phyloP scores from a whole-genome alignment of 2,888 invertebrate species.

The Tanypteryx hageni region DNA sequence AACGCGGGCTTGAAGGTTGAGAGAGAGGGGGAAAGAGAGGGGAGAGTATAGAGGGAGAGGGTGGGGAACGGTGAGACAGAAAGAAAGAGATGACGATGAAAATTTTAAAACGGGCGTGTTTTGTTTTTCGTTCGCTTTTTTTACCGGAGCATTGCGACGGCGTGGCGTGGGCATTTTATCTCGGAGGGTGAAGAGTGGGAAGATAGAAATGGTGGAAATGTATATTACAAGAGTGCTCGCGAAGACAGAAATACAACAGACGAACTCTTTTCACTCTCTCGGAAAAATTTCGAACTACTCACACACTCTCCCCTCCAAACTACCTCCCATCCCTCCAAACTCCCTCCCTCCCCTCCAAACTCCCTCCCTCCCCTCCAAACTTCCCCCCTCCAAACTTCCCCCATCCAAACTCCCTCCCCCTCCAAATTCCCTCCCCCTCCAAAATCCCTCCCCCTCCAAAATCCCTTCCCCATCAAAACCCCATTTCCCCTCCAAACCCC shows the following conservation, averaged over 20 bases:
- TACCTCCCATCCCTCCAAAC: neutral
- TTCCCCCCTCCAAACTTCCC: no score
- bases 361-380: no score
- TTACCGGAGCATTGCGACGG: neutral
- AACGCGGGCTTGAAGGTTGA: constrained; percentile 12
- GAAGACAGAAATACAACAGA: constrained; percentile 51
- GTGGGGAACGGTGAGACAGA: no score
- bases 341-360: neutral
- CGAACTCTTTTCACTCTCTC: constrained; percentile 54
- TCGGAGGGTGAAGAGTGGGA: neutral
- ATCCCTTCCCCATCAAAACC: no score
- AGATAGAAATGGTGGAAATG: no score
- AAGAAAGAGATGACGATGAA: constrained; percentile 27
- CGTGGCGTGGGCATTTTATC: neutral
- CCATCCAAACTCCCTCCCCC: no score
- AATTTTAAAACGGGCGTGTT: constrained; percentile 40
- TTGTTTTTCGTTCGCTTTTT: constrained; percentile 28
- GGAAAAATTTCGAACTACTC: neutral
- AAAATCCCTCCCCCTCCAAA: no score
- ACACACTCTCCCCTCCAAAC: constrained; percentile 23
- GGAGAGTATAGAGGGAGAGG: no score
- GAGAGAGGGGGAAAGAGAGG: neutral
- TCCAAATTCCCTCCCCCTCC: no score
- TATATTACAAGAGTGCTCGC: constrained; percentile 21
- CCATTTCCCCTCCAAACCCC: neutral